phyloP scores from a whole-genome alignment of 2,797 vertebrate genomes.

The Prunella strophiata region DNA sequence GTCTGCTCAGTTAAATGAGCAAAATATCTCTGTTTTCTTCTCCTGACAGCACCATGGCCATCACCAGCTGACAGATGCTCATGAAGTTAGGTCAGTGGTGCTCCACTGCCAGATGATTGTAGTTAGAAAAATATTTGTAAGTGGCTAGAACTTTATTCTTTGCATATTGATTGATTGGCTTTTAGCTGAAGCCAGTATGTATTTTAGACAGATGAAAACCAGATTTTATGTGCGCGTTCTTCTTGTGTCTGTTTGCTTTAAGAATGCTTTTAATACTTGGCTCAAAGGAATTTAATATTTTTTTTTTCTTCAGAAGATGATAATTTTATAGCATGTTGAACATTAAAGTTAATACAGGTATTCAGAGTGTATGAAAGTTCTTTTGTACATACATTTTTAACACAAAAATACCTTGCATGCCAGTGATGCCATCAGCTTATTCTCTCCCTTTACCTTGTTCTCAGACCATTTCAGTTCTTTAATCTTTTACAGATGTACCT shows the following conservation, averaged over 20 bases:
- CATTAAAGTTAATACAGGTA: constrained; percentile 31
- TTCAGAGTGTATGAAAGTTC: background rate
- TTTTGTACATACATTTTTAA: background rate
- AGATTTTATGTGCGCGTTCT: constrained; percentile 67
- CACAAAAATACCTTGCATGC: constrained; percentile 14
- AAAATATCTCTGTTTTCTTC: background rate
- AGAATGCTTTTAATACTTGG: constrained; percentile 75
- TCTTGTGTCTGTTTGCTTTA: constrained; percentile 54
- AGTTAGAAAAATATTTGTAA: constrained; percentile 68
- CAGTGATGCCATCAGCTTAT: background rate
- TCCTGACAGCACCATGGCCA: background rate
- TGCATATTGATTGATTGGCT: constrained; percentile 71
- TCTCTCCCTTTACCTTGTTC: constrained; percentile 8
- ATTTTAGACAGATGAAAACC: constrained; percentile 64
- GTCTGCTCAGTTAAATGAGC: background rate
- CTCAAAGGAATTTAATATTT: constrained; percentile 26
- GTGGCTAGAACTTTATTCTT: background rate
- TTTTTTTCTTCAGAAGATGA: background rate
- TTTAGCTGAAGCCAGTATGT: constrained; percentile 65
- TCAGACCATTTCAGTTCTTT: constrained; percentile 2
- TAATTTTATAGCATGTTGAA: background rate
- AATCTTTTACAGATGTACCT: constrained; percentile 10
- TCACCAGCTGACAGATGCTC: constrained; percentile 33
- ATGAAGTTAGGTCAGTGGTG: constrained; percentile 60
- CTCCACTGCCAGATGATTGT: constrained; percentile 61